Evolutionary conservation across 2,797 vertebrate genomes (phyloP).

Genomic region (Columba guinea): DNA sequence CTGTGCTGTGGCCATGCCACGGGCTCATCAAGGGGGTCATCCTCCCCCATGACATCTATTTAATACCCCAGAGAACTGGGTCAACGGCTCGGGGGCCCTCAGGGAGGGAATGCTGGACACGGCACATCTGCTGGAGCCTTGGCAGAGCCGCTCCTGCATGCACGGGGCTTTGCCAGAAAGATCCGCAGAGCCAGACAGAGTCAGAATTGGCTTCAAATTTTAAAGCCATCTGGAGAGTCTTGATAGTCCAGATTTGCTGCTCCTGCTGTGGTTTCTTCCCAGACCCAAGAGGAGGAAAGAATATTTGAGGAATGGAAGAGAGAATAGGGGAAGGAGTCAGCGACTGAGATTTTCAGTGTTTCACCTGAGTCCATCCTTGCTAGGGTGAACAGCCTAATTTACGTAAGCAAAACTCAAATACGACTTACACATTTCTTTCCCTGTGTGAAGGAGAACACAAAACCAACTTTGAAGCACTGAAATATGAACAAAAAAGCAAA

Average conservation of each 20-base stretch:
- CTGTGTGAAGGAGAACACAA: neutral
- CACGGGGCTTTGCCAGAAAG: neutral
- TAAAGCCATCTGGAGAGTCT: neutral
- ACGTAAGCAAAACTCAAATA: neutral
- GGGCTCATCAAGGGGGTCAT: neutral
- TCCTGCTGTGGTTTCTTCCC: neutral
- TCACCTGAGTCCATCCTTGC: neutral
- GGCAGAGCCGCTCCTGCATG: neutral
- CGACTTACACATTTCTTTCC: neutral
- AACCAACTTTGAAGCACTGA: neutral
- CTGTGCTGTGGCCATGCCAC: neutral
- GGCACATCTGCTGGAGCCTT: neutral
- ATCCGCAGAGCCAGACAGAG: neutral
- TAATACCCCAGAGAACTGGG: neutral
- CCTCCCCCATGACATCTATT: neutral
- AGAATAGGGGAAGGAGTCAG: neutral
- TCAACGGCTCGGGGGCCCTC: constrained; percentile 7
- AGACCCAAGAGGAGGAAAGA: neutral
- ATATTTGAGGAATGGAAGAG: neutral
- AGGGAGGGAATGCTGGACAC: neutral
- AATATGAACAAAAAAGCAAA: neutral
- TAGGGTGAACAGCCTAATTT: neutral
- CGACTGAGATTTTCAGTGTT: neutral
- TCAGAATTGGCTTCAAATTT: neutral
- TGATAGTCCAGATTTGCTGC: neutral